Base-by-base conservation (phyloP, 2,888 invertebrate genomes). In the Dryocosmus kuriphilus region DNA sequence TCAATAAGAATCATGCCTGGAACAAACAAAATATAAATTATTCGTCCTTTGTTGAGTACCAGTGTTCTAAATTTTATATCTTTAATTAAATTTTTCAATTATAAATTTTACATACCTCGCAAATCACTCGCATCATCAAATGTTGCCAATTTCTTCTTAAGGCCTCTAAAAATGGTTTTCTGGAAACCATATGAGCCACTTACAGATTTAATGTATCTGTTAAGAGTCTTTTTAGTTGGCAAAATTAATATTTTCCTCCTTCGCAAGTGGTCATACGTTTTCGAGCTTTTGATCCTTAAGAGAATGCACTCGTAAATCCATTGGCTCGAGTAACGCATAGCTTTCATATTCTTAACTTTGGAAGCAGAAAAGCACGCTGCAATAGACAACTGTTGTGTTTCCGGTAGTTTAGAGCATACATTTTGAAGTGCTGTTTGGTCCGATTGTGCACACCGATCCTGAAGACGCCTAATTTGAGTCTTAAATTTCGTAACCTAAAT, bases 101-200 rank as follows among this genome's bases (percentile, higher is more conserved):
- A 41, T 41, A 8, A 60, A 19, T 2, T 60, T 7, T 9, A 60
- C 60, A 14, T 60, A n/a, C 60, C 27, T 24, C 60, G 60, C n/a
- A 60, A 22, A 60, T n/a, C 60, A 19, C n/a, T 65, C 57, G 51
- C 11, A 24, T 60, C n/a, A 65, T 67, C 30, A 27, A 22, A n/a
- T n/a, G 62, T 55, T 27, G 74, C 67, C 78, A 82, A 83, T 61
- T 75, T 75, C 60, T 77, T 78, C 60, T 77, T 76, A 24, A 65
- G 82, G 80, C 19, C 65, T 67, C 75, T 76, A 61, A 85, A 84
- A 11, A 76, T 71, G 11, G 46, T n/a, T 32, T 27, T 22, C n/a
- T 84, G 79, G 77, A 84, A 85, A 8, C 83, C 84, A 63, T 82
- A 82, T 16, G 79, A 78, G 30, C 77, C 73, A 22, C 79, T 76